A percentile compares a stretch with the other conserved stretches of the same genome.
phyloP scores from a whole-genome alignment of 1,140 invertebrate genomes.

The Gryon sp. region DNA sequence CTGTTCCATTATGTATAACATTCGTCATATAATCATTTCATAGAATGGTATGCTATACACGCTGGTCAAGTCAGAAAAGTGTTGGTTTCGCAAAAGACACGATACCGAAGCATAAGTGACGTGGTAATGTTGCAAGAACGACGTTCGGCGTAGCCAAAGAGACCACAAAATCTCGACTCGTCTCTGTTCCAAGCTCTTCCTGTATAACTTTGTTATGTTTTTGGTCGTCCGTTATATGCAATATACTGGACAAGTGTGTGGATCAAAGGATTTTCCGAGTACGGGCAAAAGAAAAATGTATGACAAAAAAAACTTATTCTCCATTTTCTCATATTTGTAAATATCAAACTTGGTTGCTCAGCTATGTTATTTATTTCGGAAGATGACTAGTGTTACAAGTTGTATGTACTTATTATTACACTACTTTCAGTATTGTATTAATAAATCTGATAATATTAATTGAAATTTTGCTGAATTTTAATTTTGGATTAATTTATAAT shows the following conservation, averaged over 20 bases:
- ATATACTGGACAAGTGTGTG: slow-evolving; percentile 69
- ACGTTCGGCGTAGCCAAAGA: slow-evolving; percentile 70
- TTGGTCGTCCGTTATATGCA: slow-evolving; percentile 69
- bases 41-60: slow-evolving; percentile 26
- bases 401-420: slow-evolving; percentile 15
- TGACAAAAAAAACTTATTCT: slow-evolving; percentile 50
- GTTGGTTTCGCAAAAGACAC: slow-evolving; percentile 31
- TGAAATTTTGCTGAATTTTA: too few species aligned
- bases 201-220: slow-evolving; percentile 77
- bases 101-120: slow-evolving; percentile 55
- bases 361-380: slow-evolving; percentile 25
- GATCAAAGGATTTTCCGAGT: slow-evolving; percentile 73
- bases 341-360: slow-evolving; percentile 40
- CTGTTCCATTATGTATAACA: slow-evolving; percentile 17
- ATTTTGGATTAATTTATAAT: too few species aligned
- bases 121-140: slow-evolving; percentile 61
- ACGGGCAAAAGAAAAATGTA: slow-evolving; percentile 46
- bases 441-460: too few species aligned
- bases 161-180: slow-evolving; percentile 75
- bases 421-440: too few species aligned
- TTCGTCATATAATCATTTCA: slow-evolving; percentile 49
- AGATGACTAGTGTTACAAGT: slow-evolving; percentile 18
- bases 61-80: slow-evolving; percentile 47
- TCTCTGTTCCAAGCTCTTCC: slow-evolving; percentile 67
- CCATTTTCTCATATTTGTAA: slow-evolving; percentile 51